These are phyloP conservation scores for Heliconius sara DNA, from an alignment of 2,888 invertebrate species.

Conservation along the genomic window DNA sequence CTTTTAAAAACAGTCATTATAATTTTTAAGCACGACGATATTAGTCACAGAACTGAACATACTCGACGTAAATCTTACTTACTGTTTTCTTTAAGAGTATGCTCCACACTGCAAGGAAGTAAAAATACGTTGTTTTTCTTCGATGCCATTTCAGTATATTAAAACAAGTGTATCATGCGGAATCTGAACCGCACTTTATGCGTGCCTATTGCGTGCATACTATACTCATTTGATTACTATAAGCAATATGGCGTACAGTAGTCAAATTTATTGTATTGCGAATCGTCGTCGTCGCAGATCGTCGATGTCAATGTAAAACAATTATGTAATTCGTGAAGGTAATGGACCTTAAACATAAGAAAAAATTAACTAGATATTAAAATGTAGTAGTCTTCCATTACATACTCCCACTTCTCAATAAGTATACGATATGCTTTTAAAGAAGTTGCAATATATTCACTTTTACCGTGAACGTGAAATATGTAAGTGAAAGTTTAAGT, in stretches of 20 bases:
- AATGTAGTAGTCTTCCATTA: neutral
- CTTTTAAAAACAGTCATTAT: neutral
- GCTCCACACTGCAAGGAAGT: neutral
- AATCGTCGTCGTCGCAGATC: neutral
- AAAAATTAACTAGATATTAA: neutral
- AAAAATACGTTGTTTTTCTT: neutral
- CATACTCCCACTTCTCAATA: neutral
- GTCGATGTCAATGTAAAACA: neutral
- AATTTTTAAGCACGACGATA: neutral
- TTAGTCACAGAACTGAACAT: neutral
- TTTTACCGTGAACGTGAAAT: neutral
- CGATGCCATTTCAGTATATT: neutral
- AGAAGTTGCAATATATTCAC: neutral
- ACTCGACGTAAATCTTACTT: neutral
- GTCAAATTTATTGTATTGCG: neutral
- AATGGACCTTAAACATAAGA: neutral
- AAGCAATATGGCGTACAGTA: neutral
- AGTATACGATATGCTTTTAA: neutral
- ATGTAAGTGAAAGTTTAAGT: neutral
- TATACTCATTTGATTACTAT: too few relatives aligned
- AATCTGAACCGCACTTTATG: neutral
- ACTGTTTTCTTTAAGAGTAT: constrained; percentile 1
- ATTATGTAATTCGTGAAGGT: too few relatives aligned
- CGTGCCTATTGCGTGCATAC: neutral
- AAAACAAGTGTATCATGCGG: neutral